These are phyloP conservation scores for Sarotherodon lohbergeri DNA, from an alignment of 2,113 vertebrate species.

Conservation along the genomic window DNA sequence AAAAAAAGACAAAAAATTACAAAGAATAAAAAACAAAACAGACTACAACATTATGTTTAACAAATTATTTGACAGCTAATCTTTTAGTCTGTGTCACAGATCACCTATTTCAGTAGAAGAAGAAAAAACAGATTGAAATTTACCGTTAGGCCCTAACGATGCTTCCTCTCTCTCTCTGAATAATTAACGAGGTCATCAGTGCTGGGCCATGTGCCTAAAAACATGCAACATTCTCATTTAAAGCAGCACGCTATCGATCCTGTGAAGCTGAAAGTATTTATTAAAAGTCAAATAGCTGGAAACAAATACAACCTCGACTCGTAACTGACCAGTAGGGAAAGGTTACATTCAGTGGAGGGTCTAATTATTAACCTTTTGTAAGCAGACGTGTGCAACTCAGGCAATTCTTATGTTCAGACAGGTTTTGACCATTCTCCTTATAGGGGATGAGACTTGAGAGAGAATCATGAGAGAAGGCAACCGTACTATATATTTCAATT, in stretches of 20 bases:
- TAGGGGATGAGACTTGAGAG: neutral
- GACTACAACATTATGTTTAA: neutral
- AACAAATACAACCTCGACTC: neutral
- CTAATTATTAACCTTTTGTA: neutral
- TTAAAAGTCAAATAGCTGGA: neutral
- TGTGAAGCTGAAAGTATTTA: neutral
- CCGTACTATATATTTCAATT: neutral
- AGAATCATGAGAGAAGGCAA: neutral
- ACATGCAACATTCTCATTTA: neutral
- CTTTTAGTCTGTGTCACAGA: neutral
- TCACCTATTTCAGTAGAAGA: neutral
- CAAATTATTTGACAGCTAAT: neutral
- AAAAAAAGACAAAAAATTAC: neutral
- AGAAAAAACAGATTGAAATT: neutral
- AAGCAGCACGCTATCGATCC: neutral
- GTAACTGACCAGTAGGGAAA: neutral
- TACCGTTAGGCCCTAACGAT: neutral
- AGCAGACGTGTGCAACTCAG: neutral
- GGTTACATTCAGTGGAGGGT: neutral
- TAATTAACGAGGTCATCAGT: neutral
- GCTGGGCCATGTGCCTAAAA: neutral
- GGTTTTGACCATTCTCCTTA: neutral
- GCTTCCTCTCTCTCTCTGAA: neutral
- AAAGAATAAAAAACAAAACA: accelerated
- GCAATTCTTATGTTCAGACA: neutral